Evolutionary conservation across 2,888 invertebrate genomes (phyloP), one percentile per base, ranked within the genome.

Genomic region (Synanthedon myopaeformis): DNA sequence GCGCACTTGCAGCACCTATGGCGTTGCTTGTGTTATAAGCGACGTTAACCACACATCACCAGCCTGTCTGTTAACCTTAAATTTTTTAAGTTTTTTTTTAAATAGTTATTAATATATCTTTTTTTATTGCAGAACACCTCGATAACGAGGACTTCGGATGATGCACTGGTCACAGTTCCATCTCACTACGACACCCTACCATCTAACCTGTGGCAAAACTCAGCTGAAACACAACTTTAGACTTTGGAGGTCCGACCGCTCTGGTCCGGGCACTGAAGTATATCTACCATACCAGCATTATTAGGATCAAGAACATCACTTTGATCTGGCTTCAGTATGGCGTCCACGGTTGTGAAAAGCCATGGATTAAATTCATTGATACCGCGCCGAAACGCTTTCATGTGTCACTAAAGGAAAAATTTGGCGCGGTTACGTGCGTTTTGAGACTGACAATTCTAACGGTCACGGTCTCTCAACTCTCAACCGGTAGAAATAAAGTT

Each of bases 131-230:
- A 91, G 85, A 94, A 94, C 74, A 94, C 94, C 74, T 92, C 91
- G 52, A 88, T 91, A 54, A 90, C 80, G 63, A 86, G 94, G 48
- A 91, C 90, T 8, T 78, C 91, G 3, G 91, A 91, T 28, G 94
- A 94, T 61, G 94, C 94, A 3, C 77, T 94, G 56, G 79, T 91
- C 55, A 94, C 94, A 0, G 92, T 94, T 19, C 94, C 94, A 1
- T 91, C 91, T 3, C 94, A 94, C 79, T 93, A 90, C 70, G 92
- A 93, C 77, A 89, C 89, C 14, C 74, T 90, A 5, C 84, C 89
- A 2, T 88, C 88, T 5, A 86, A 87, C 67, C 61, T 88, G 53
- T 87, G 88, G 88, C 88, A 84, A 63, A 81, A 66, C 63, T 61
- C 81, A 12, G 56, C 72, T n/a, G 84, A 85, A 60, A 76, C 84